Evolutionary conservation across 2,888 invertebrate species (phyloP), one percentile per base, ranked within the genome.

Genomic region (Erebia palarica): DNA sequence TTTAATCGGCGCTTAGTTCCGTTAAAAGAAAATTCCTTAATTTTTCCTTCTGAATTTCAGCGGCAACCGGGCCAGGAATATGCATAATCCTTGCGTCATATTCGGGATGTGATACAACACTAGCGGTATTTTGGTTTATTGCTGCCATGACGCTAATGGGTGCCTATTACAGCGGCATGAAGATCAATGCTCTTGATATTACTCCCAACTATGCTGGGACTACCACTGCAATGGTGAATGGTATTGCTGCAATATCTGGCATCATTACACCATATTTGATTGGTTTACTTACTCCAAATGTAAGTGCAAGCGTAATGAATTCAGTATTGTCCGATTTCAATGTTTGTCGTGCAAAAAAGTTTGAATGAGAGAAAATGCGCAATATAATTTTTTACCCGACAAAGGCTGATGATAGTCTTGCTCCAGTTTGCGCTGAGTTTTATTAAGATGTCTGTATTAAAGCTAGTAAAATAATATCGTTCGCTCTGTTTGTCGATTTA

Each of bases 101-200:
- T 84, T 94, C 94, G 0, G 95, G 95, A 58, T 96, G 96, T 81
- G 93, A 96, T 85, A 90, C 94, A 16, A 83, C 90, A 1, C 81
- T 94, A 0, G 95, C 95, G 0, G 95, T 96, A 1, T 86, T 93
- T 13, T 87, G 96, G 2, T 95, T 96, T 80, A 95, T 95, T 7
- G 90, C 95, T 1, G 94, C 95, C 66, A 96, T 96, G 95, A 95
- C 95, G 11, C 86, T 95, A 8, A 96, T 96, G 95, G 96, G 96
- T 0, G 94, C 95, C 53, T 96, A 95, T 89, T 95, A 95, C 85
- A 95, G 95, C 0, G 95, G 95, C 71, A 95, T 96, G 94, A 96
- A 95, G 86, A 94, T 96, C 44, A 96, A 95, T 84, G 95, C 95
- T 0, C 86, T 96, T 69, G 95, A 96, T 83, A 89, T 96, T 76